Evolutionary conservation across 2,888 invertebrate species (phyloP).

Genomic region (Cancer borealis): DNA sequence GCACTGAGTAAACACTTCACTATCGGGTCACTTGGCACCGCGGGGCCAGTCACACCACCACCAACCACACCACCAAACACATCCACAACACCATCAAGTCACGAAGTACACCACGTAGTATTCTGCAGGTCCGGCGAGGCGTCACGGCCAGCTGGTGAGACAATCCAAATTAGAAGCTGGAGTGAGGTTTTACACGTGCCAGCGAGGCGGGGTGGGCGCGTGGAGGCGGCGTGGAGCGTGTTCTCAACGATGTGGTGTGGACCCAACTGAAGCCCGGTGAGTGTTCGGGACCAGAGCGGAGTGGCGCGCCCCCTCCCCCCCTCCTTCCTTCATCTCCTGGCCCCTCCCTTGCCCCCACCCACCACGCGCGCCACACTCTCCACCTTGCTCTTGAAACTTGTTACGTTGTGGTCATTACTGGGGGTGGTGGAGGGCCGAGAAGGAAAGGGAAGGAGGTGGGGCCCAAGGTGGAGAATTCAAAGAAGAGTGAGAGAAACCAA

Average conservation of each 20-base stretch:
- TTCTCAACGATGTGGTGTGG: slow-evolving; percentile 29
- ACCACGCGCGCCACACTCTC: slow-evolving; percentile 13
- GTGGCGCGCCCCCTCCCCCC: neutral
- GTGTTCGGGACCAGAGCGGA: slow-evolving; percentile 23
- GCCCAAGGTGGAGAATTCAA: neutral
- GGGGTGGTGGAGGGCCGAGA: neutral
- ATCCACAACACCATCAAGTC: neutral
- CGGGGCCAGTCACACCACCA: slow-evolving; percentile 12
- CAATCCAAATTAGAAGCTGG: neutral
- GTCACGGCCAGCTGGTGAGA: neutral
- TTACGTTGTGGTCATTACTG: slow-evolving; percentile 31
- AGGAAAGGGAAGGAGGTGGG: neutral
- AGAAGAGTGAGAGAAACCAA: slow-evolving; percentile 3
- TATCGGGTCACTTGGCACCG: slow-evolving; percentile 28
- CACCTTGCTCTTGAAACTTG: slow-evolving; percentile 40
- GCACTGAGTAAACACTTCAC: slow-evolving; percentile 23
- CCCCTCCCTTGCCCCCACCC: neutral
- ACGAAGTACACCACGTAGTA: neutral
- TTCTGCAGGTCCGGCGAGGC: neutral
- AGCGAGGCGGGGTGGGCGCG: neutral
- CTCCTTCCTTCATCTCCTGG: neutral
- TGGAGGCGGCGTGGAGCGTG: slow-evolving; percentile 29
- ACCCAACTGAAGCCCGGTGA: neutral
- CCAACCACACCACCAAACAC: slow-evolving; percentile 14
- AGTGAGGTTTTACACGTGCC: neutral